Evolutionary conservation across 92 coral and sea anemone species (phyloP), one percentile per base, ranked within the genome.

Genomic region (Micromussa lordhowensis): DNA sequence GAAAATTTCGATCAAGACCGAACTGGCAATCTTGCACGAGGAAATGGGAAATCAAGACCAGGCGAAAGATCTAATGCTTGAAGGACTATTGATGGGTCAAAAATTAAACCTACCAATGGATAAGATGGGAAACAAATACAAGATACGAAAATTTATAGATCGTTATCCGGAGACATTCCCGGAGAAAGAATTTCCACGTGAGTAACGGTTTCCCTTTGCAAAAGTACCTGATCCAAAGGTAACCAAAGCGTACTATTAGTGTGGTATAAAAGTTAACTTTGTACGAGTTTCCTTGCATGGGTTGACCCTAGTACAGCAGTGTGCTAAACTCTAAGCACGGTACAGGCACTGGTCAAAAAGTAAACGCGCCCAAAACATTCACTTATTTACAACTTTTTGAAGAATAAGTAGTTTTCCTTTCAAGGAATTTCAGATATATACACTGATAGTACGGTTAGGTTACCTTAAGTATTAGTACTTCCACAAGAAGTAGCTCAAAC

Each of bases 1-100:
- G 84, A 89, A 89, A n/a, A 79, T 84, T 28, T 0, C 3, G 26
- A 36, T 89, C 8, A 84, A 78, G 83, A 84, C 80, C 13, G 51
- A 11, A 34, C 36, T 38, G 34, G 92, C 85, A 24, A 44, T 89
- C 0, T 24, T 89, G 22, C 40, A 49, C 35, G 63, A 48, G 18
- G n/a, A 66, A 70, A 84, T 29, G 38, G 76, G 57, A n/a, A 32
- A 68, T 18, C 29, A 2, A 22, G 30, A 85, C 5, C 34, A 59
- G 3, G 81, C 68, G 15, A 90, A 7, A 85, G 1, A 10, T 19
- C n/a, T 70, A 61, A 87, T 78, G 59, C 75, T 2, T 8, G 86
- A 79, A 55, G 89, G 69, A 31, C 13, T 90, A 30, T 7, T 14
- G 13, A 85, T 85, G 92, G 18, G 82, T 18, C 1, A 32, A 24